Base-by-base conservation (phyloP, 2,888 invertebrate species). In the Tanypteryx hageni region DNA sequence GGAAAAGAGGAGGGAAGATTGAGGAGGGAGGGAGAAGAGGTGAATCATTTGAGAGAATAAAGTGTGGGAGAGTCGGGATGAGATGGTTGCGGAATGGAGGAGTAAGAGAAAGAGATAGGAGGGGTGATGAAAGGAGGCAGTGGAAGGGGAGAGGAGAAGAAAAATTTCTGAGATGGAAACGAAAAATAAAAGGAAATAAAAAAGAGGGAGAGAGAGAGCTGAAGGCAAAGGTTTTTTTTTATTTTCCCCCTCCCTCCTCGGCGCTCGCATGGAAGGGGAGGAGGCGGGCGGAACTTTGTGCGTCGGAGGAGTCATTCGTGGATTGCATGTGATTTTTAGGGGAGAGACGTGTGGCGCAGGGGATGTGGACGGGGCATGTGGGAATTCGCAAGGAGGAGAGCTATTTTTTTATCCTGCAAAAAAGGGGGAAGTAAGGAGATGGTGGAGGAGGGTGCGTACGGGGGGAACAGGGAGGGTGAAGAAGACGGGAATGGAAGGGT, bases 41-140 rank as follows among this genome's bases (percentile, higher is more conserved):
- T 89, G 89, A 89, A 89, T 89, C 89, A 89, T 89, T 89, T 89
- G 89, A 68, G 89, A 44, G 64, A 89, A 89, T 89, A 89, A 89
- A 89, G 89, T 89, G 68, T 89, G 68, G 89, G 64, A 59, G 86
- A 27, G 57, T 44, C 57, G 44, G 83, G 83, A 83, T 83, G 83
- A 83, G 83, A 57, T 83, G 83, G 83, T 83, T 83, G 44, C 83
- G 83, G 83, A 83, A 57, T 44, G 44, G 83, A 44, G 83, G 57
- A 83, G 57, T n/a, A 56, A n/a, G 44, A 11, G 76, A 13, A n/a
- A n/a, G 76, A 82, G 16, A 13, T 8, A 0, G 76, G 22, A 9
- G 83, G 83, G 56, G 56, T 57, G 44, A 44, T 56, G 83, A 57
- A 83, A 57, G 83, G 83, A 57, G 83, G 44, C 44, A 11, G 83